These are phyloP conservation scores for Ramphastos sulfuratus DNA, from an alignment of 2,113 vertebrate species.

Conservation along the genomic window DNA sequence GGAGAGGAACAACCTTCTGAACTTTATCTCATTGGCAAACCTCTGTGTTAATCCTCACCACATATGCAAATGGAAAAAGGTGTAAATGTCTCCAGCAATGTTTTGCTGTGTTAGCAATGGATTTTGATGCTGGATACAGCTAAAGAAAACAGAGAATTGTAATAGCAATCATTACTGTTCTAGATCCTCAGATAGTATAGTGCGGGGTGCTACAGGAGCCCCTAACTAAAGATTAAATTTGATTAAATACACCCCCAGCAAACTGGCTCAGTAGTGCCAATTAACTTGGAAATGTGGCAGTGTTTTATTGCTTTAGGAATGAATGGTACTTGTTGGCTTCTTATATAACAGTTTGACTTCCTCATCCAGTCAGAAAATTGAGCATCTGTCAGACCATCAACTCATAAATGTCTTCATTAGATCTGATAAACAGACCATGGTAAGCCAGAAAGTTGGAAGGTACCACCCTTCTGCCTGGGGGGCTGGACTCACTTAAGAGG, in stretches of 20 bases:
- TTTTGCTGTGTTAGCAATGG: not conserved
- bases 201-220: slow-evolving; percentile 22
- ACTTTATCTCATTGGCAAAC: not conserved
- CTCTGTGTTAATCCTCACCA: not conserved
- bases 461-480: slow-evolving; percentile 53
- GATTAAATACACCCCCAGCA: slow-evolving; percentile 13
- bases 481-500: slow-evolving; percentile 47
- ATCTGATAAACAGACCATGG: slow-evolving; percentile 65
- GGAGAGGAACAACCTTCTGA: not conserved
- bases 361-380: slow-evolving; percentile 54
- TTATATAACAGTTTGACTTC: slow-evolving; percentile 67
- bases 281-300: not conserved
- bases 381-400: slow-evolving; percentile 63
- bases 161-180: not conserved
- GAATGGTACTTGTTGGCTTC: slow-evolving; percentile 42
- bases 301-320: slow-evolving; percentile 28
- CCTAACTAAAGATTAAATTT: slow-evolving; percentile 14
- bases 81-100: not conserved
- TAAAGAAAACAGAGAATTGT: not conserved
- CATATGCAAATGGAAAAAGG: not conserved
- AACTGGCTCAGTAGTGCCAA: not conserved
- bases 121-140: not conserved
- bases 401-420: slow-evolving; percentile 63
- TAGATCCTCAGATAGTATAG: not conserved
- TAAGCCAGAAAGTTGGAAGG: slow-evolving; percentile 53